Conservation (phyloP, 2,113 vertebrate genomes). For the Chunga burmeisteri region DNA sequence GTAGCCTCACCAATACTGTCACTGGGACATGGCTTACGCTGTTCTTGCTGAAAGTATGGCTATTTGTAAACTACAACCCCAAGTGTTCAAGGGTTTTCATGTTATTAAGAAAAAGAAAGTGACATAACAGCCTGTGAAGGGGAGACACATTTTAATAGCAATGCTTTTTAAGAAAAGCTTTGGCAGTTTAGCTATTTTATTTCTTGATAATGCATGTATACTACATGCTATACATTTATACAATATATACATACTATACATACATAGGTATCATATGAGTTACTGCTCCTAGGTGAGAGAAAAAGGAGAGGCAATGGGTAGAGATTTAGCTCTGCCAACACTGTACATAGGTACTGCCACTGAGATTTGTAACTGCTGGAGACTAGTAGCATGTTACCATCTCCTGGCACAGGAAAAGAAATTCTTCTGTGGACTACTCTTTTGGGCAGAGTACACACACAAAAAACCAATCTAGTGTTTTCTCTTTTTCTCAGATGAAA, state of each 20-base stretch:
- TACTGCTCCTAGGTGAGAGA: neutral
- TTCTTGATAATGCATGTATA: neutral
- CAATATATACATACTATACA: no score
- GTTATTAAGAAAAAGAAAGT: neutral
- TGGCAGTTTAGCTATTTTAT: neutral
- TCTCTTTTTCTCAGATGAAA: neutral
- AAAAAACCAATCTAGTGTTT: neutral
- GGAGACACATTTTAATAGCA: neutral
- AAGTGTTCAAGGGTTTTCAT: neutral
- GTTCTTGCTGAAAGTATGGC: neutral
- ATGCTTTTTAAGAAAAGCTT: neutral
- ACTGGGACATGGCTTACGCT: neutral
- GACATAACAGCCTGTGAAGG: neutral
- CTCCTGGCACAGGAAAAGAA: neutral
- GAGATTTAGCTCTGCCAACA: neutral
- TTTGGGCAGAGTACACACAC: neutral
- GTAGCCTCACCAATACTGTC: neutral
- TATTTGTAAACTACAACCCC: neutral
- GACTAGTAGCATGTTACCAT: neutral
- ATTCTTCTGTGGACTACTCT: neutral
- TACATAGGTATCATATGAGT: rapidly evolving
- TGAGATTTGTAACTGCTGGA: neutral
- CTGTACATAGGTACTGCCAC: neutral
- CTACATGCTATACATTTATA: neutral
- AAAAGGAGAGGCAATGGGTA: neutral